Evolutionary conservation across 2,888 invertebrate genomes (phyloP), one percentile per base, ranked within the genome.

Genomic region (Vanessa cardui): DNA sequence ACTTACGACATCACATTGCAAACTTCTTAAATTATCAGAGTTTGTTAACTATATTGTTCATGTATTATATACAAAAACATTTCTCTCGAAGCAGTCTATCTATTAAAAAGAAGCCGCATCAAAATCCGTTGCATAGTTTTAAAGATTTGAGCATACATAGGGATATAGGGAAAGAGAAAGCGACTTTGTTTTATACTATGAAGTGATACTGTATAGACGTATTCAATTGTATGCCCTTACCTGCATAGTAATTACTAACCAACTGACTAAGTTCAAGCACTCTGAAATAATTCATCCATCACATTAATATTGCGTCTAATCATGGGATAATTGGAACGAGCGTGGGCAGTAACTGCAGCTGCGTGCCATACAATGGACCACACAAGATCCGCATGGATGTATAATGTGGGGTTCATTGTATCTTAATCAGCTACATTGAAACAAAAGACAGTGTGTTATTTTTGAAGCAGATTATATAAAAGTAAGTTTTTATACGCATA

Each of bases 271-370:
- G 77, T 76, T 76, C 71, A 72, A 66, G 61, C 62, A 73, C 79
- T 73, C 54, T 54, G 72, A 77, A 73, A 74, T 78, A 78, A 78
- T 76, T 73, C 74, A 71, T 74, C 74, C 75, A 73, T 76, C 73
- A 74, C 66, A 64, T 70, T 74, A 74, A 74, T 76, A 75, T 74
- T 79, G 78, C 76, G 79, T 75, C 77, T 80, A 80, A 83, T 81
- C 76, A 77, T 74, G 75, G 76, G 78, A 74, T 80, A 79, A 83
- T 82, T 83, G 76, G 74, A 72, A 71, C 62, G 69, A 68, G 73
- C 74, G 83, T 78, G 79, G 80, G 78, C 69, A 74, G 74, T 63
- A 71, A 66, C 62, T 68, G 71, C 69, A 71, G 64, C 71, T 71
- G 68, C 69, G 67, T 50, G 44, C 66, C 39, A 52, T 58, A 62